A percentile compares a stretch with the other conserved stretches of the same genome.
phyloP scores from a whole-genome alignment of 2,888 invertebrate genomes.

The Ctena decussata region DNA sequence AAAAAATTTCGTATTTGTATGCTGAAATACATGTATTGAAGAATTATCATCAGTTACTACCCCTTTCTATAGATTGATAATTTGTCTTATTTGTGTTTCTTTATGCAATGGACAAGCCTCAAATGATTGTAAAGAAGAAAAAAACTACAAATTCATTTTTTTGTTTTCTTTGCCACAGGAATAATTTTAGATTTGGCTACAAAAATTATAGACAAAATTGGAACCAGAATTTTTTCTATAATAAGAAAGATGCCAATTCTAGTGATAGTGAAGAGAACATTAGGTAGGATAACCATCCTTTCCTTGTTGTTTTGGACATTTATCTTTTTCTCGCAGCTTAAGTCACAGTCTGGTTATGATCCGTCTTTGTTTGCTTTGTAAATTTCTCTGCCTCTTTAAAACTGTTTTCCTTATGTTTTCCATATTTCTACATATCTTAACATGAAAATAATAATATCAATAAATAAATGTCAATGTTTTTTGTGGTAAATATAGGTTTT shows the following conservation, averaged over 20 bases:
- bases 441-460: background rate
- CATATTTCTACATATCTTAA: background rate
- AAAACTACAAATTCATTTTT: too few relatives aligned
- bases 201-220: background rate
- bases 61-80: too few relatives aligned
- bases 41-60: too few relatives aligned
- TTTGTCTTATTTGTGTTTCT: too few relatives aligned
- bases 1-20: too few relatives aligned
- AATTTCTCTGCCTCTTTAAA: background rate
- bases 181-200: slow-evolving; percentile 12
- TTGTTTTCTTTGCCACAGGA: background rate
- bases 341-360: background rate
- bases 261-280: background rate
- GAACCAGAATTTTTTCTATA: background rate
- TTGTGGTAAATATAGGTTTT: too few relatives aligned
- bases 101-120: too few relatives aligned
- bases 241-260: background rate
- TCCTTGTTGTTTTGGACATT: background rate
- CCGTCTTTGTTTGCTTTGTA: background rate
- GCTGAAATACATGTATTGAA: too few relatives aligned
- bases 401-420: background rate
- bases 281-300: background rate
- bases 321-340: background rate
- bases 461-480: too few relatives aligned
- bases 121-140: too few relatives aligned